phyloP scores from a whole-genome alignment of 1,140 invertebrate species.

The Zaprionus capensis region DNA sequence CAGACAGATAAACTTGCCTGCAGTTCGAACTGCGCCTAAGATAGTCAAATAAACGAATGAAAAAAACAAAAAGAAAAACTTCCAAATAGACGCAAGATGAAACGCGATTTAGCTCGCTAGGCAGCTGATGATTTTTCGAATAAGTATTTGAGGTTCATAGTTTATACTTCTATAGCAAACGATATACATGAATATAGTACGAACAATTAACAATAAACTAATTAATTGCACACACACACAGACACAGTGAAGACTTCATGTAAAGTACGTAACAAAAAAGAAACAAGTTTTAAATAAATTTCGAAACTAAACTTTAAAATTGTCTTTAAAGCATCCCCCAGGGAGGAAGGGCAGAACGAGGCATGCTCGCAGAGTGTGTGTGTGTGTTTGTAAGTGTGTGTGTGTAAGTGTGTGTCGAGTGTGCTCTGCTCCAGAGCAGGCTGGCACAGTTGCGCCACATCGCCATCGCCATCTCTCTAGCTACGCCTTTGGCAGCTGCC shows the following conservation, averaged over 20 bases:
- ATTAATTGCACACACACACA: constrained; percentile 40
- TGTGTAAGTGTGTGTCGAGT: constrained; percentile 34
- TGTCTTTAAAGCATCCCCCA: constrained; percentile 19
- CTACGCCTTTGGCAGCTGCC: constrained; percentile 80
- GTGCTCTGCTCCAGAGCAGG: constrained; percentile 7
- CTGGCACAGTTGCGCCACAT: constrained; percentile 37
- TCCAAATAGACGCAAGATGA: constrained; percentile 10
- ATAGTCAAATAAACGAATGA: neutral
- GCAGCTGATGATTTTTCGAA: constrained; percentile 49
- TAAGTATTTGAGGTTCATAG: constrained; percentile 68
- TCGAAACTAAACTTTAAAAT: constrained; percentile 39
- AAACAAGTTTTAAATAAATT: constrained; percentile 50
- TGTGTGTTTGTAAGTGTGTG: constrained; percentile 16
- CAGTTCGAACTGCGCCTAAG: neutral
- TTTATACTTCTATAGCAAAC: constrained; percentile 69
- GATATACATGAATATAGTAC: constrained; percentile 45
- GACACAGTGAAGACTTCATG: constrained; percentile 52
- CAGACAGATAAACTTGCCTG: neutral
- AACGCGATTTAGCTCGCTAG: constrained; percentile 20
- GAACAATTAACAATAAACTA: constrained; percentile 45
- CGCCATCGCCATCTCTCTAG: constrained; percentile 50
- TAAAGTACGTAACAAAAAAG: constrained; percentile 52
- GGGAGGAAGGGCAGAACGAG: neutral
- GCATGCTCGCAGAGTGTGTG: neutral
- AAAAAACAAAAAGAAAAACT: neutral